phyloP scores from a whole-genome alignment of 2,797 vertebrate species.

The Adelosebastes latens region DNA sequence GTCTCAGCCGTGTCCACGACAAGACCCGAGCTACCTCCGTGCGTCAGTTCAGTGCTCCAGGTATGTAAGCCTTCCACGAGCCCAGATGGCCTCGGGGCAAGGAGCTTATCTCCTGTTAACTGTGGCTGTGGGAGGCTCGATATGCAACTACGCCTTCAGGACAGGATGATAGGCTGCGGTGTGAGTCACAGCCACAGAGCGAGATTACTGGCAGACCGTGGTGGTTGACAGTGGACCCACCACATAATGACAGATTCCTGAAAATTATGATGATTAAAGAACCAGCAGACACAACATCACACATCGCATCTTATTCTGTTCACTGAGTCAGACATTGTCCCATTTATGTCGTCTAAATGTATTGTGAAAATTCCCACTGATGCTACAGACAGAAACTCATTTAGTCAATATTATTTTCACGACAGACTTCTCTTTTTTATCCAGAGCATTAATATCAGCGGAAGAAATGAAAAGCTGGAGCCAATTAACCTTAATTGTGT shows the following conservation, averaged over 20 bases:
- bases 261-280: conserved; percentile 34
- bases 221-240: conserved; percentile 23
- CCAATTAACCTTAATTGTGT: conserved; percentile 8
- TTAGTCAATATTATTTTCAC: background rate
- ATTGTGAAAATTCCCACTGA: conserved; percentile 11
- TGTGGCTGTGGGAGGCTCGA: conserved; percentile 44
- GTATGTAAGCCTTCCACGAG: conserved; percentile 74
- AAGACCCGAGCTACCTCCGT: conserved; percentile 84
- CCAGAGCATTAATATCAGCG: background rate
- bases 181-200: conserved; percentile 28
- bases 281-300: conserved; percentile 2
- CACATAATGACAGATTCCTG: conserved; percentile 24
- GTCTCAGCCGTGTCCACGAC: conserved; percentile 85
- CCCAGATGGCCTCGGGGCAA: conserved; percentile 35
- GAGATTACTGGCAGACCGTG: conserved; percentile 20
- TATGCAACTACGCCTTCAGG: conserved; percentile 42
- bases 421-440: background rate
- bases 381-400: background rate
- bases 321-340: conserved; percentile 20
- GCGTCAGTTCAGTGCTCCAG: conserved; percentile 91
- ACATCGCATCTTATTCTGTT: conserved; percentile 23
- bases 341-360: background rate
- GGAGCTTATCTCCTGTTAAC: conserved; percentile 63
- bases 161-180: conserved; percentile 41
- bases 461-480: background rate